These are phyloP conservation scores for Octopus bimaculoides DNA, from an alignment of 1,140 invertebrate genomes.

Conservation along the genomic window DNA sequence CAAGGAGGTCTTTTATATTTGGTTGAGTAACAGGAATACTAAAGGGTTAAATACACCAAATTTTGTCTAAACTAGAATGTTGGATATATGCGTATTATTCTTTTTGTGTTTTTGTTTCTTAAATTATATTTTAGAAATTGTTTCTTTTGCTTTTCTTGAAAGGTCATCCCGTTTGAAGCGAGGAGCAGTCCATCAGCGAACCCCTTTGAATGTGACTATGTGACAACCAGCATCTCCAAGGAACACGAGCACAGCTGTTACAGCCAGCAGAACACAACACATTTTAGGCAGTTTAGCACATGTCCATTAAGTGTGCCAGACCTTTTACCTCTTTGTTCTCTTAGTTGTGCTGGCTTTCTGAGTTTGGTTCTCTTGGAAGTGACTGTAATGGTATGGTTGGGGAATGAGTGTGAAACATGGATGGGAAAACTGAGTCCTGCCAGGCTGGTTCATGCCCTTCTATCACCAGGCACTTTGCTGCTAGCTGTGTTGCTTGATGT, in stretches of 20 bases:
- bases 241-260: background rate
- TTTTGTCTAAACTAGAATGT: too few species aligned
- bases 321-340: background rate
- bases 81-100: too few species aligned
- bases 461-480: too few species aligned
- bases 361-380: background rate
- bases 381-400: background rate
- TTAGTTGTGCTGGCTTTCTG: background rate
- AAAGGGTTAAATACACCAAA: too few species aligned
- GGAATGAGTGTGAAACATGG: background rate
- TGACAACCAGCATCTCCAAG: background rate
- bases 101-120: too few species aligned
- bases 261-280: background rate
- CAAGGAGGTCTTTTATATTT: too few species aligned
- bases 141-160: background rate
- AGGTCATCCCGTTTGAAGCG: conserved; percentile 5
- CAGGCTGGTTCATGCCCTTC: too few species aligned
- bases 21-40: too few species aligned
- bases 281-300: background rate
- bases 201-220: conserved; percentile 6
- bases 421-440: background rate
- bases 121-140: too few species aligned
- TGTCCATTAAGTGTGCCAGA: conserved; percentile 1
- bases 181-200: conserved; percentile 2
- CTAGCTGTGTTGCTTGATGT: too few species aligned